Percentiles rank a stretch among this genome's conserved stretches.
Conservation (phyloP, 2,797 vertebrate genomes). For the Syngnathus acus region DNA sequence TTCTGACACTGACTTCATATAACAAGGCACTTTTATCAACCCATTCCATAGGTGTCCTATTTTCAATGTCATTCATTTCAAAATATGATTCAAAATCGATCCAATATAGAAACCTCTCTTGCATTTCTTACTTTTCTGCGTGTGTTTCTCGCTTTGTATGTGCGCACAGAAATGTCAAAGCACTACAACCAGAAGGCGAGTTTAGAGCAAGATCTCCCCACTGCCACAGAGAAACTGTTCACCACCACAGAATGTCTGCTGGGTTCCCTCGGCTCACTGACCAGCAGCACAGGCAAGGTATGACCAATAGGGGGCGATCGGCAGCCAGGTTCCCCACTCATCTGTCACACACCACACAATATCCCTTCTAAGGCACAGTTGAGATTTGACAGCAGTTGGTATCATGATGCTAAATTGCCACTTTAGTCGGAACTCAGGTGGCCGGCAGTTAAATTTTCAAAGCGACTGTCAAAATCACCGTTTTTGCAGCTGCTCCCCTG, state of each 20-base stretch:
- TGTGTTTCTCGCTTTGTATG: slow-evolving; percentile 9
- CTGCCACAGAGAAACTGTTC: slow-evolving; percentile 86
- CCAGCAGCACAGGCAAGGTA: slow-evolving; percentile 88
- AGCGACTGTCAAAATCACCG: slow-evolving; percentile 37
- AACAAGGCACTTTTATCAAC: neutral
- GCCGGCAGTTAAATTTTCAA: slow-evolving; percentile 34
- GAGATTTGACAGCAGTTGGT: slow-evolving; percentile 27
- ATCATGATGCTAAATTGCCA: slow-evolving; percentile 24
- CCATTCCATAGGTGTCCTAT: neutral
- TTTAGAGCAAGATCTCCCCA: slow-evolving; percentile 87
- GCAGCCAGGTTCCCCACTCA: slow-evolving; percentile 11
- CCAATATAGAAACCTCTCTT: neutral
- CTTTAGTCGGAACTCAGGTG: slow-evolving; percentile 52
- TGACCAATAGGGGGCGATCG: slow-evolving; percentile 52
- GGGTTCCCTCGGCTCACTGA: slow-evolving; percentile 83
- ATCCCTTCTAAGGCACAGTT: slow-evolving; percentile 11
- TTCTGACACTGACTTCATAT: neutral
- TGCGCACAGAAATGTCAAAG: slow-evolving; percentile 81
- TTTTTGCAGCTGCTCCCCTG: slow-evolving; percentile 52
- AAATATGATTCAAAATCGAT: neutral
- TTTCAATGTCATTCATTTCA: neutral
- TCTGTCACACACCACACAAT: neutral
- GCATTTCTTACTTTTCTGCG: slow-evolving; percentile 1
- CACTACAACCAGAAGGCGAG: slow-evolving; percentile 91
- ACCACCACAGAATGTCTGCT: slow-evolving; percentile 95